Evolutionary conservation across 2,113 vertebrate species (phyloP), one percentile per base, ranked within the genome.

Genomic region (Burhinus bistriatus): DNA sequence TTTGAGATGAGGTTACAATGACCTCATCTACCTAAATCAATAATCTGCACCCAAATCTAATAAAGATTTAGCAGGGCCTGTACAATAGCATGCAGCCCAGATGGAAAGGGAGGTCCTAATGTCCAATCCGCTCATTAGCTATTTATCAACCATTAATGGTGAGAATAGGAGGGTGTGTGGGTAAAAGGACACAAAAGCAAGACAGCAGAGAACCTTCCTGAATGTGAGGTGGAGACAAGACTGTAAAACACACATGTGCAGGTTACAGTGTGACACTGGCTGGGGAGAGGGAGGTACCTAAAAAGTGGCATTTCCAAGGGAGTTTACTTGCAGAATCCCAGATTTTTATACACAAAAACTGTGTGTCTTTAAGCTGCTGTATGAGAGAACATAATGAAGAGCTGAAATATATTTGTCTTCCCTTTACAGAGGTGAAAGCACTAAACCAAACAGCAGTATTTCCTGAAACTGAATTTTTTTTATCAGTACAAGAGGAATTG

Each of bases 31-130:
- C 94, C 93, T 95, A 96, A 97, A 96, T 96, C 96, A 95, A 97
- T 97, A 97, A 94, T 89, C 86, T 92, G 93, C 90, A 92, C 93
- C 97, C 87, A 96, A 97, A 97, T 93, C 92, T 96, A 97, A 96
- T 96, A 95, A 94, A 95, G 93, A 95, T 94, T 95, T 96, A 97
- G 91, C 89, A 94, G 88, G 91, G 75, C 64, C 92, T 92, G 81
- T 97, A 83, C 94, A 95, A 95, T 73, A 93, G 81, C 84, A 54
- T 90, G 93, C 89, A 95, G 75, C 89, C 90, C 96, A 96, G 96
- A 94, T 94, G 96, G 96, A 93, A 94, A 97, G 93, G 96, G 96
- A 96, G 91, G 96, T 83, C 71, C 91, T 93, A 85, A 94, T 90
- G 89, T 93, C 84, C 89, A 77, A 90, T 90, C 64, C 79, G 52